Conservation (phyloP, 2,113 vertebrate genomes). For the Cervus canadensis region DNA sequence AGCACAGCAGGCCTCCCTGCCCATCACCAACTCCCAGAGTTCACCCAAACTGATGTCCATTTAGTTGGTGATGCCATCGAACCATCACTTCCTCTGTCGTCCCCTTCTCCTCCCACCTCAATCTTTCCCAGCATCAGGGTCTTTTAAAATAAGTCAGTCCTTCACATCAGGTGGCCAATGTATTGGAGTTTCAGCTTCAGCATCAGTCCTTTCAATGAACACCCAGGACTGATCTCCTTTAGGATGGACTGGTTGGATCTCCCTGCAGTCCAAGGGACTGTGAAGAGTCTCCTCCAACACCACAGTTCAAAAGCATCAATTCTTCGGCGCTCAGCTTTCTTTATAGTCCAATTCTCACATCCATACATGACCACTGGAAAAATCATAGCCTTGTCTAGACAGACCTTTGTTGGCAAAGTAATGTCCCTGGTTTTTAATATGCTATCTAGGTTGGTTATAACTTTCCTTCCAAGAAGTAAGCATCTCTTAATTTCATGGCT, state of each 20-base stretch:
- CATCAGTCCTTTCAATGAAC: background rate
- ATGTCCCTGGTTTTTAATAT: background rate
- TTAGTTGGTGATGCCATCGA: background rate
- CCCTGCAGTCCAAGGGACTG: background rate
- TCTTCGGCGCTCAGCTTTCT: background rate
- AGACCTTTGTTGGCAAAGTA: background rate
- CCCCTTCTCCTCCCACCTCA: background rate
- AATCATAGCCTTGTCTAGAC: background rate
- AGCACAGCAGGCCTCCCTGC: background rate
- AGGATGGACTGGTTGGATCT: background rate
- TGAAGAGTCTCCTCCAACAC: background rate
- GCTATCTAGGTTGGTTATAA: background rate
- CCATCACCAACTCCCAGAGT: background rate
- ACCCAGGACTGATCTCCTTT: background rate
- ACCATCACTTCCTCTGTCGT: accelerated
- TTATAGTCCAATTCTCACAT: background rate
- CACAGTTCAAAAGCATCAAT: background rate
- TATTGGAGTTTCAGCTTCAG: background rate
- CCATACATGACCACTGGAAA: background rate
- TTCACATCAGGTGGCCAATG: background rate
- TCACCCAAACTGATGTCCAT: background rate
- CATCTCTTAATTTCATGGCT: accelerated
- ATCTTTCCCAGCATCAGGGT: background rate
- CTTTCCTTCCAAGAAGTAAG: background rate
- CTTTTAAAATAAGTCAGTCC: background rate